Base-by-base conservation (phyloP, 2,888 invertebrate genomes). In the Erebia palarica region DNA sequence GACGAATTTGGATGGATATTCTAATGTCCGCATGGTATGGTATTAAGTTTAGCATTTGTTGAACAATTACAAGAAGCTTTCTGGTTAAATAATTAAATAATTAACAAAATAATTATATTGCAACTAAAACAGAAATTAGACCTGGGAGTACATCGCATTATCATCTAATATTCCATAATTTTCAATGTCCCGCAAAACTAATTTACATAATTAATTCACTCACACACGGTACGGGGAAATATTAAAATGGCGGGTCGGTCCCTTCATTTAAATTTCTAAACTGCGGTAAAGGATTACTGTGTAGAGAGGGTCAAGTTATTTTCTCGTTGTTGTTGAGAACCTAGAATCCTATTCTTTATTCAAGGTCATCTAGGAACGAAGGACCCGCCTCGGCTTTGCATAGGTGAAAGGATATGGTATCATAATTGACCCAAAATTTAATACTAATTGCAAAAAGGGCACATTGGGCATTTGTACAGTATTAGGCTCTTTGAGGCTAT, bases 231-330 rank as follows among this genome's bases (percentile, higher is more conserved):
- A 72, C 74, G 65, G 71, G 78, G 81, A 86, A 88, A 87, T 87
- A 89, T 89, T 88, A 86, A 88, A 88, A 85, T 84, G 80, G 82
- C 80, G 80, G 84, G 77, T 75, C 75, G 73, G 78, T 80, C 86
- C 88, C 85, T 84, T 87, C 80, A 89, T 90, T 89, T 89, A 82
- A 88, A 90, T 88, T 88, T 89, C 85, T 85, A 86, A 89, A 87
- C 82, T 77, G 80, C 73, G 75, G 76, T 75, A 76, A 79, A 81
- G 83, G 84, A 85, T 85, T 81, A 83, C 78, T 79, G 80, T 79
- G 75, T 59, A 76, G 77, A 27, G 68, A 47, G 67, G 69, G 64
- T 65, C 27, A 55, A 61, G 70, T 69, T 70, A 76, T 75, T 75
- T 75, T 69, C 71, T 67, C 49, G 16, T 59, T 66, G 58, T 66